Evolutionary conservation across 2,888 invertebrate genomes (phyloP), one percentile per base, ranked within the genome.

Genomic region (Seladonia tumulorum): DNA sequence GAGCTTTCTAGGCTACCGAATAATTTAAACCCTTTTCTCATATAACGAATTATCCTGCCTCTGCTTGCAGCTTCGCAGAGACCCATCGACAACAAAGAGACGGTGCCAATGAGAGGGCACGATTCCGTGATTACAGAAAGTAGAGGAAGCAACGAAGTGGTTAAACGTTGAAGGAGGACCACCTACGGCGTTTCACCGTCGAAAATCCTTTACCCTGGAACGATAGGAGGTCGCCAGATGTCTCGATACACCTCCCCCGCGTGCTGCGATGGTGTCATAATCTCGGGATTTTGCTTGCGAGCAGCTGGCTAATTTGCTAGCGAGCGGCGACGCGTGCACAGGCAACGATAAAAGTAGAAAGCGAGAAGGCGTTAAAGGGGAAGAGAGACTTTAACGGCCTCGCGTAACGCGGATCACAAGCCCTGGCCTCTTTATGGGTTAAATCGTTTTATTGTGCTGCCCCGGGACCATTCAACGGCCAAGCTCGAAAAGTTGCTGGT

Each of bases 81-180:
- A 29, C 10, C 53, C n/a, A 8, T 39, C 22, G 47, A 29, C 77
- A 79, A 82, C 83, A 80, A 83, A 88, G 25, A 22, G 79, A 82
- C 66, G 70, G 84, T 89, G 92, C 91, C 92, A 92, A 93, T 92
- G 92, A 88, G 82, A 68, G 47, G 70, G 29, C 81, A 82, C 80
- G 80, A 45, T 72, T 63, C 53, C 88, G 89, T 92, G 94, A 94
- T 94, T 94, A 93, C 90, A 92, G 92, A 92, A 79, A 73, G 63
- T 29, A 73, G 22, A 63, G 39, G 25, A 14, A 2, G 63, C 16
- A 16, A 76, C 25, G 22, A 25, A 22, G 66, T 39, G 18, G 49
- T 92, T 29, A 1, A 63, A 92, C 92, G 92, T 86, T 86, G 86
- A 89, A 89, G 88, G 80, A 78, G 86, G 93, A 93, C 92, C 94